Conservation (phyloP, 2,113 vertebrate genomes). For the Hepsetus odoe region DNA sequence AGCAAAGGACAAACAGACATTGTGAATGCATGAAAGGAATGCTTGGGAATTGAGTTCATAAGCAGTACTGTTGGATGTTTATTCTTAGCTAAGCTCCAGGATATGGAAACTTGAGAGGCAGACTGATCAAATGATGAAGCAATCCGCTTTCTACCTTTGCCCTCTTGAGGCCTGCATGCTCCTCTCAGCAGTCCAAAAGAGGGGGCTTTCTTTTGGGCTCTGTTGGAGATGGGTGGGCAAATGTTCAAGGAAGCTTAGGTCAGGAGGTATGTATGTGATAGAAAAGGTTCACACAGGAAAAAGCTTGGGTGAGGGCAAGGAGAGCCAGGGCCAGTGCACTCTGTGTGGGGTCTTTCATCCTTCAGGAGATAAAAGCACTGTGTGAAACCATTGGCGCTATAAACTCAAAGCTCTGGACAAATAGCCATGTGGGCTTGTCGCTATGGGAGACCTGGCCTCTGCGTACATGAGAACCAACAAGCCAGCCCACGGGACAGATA, state of each 20-base stretch:
- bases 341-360: constrained; percentile 58
- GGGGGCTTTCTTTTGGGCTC: not conserved
- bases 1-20: not conserved
- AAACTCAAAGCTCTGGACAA: constrained; percentile 40
- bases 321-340: constrained; percentile 49
- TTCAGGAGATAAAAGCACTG: constrained; percentile 59
- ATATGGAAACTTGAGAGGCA: constrained; percentile 42
- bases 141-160: constrained; percentile 47
- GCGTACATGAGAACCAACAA: constrained; percentile 22
- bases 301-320: constrained; percentile 5
- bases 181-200: constrained; percentile 39
- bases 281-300: constrained; percentile 26
- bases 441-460: constrained; percentile 39
- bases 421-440: constrained; percentile 29
- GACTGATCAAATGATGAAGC: constrained; percentile 47
- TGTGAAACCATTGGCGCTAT: constrained; percentile 51
- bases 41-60: constrained; percentile 13
- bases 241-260: constrained; percentile 12
- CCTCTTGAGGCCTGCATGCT: constrained; percentile 38
- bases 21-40: constrained; percentile 18
- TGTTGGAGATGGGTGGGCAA: constrained; percentile 10
- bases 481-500: constrained; percentile 6
- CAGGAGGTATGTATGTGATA: not conserved
- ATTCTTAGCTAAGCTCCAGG: constrained; percentile 49
- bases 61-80: constrained; percentile 29